Percentiles rank a stretch among this genome's conserved stretches.
These are phyloP conservation scores for Apeira syringaria DNA, from an alignment of 2,888 invertebrate genomes.

Conservation along the genomic window DNA sequence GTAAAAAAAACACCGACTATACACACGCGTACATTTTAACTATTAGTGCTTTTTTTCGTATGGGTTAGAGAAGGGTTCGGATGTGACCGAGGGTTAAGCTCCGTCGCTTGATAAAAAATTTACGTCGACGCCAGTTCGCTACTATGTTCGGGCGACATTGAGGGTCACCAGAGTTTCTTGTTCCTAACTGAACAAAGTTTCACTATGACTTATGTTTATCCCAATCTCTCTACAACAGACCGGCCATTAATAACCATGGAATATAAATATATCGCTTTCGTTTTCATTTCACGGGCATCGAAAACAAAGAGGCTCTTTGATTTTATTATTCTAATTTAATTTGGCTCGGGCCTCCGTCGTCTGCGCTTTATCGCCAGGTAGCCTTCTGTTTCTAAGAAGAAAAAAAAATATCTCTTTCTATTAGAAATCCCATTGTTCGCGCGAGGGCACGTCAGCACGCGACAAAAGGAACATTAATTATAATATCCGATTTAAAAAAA, in stretches of 20 bases:
- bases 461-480: constrained; percentile 84
- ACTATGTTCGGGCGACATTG: constrained; percentile 48
- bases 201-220: constrained; percentile 27
- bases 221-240: constrained; percentile 25
- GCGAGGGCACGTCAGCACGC: constrained; percentile 82
- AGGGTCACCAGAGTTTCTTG: constrained; percentile 51
- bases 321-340: constrained; percentile 80
- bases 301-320: constrained; percentile 61
- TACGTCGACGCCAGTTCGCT: constrained; percentile 67
- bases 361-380: constrained; percentile 81
- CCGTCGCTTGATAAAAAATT: constrained; percentile 72
- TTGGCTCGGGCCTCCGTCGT: constrained; percentile 66
- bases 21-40: constrained; percentile 76
- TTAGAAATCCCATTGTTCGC: constrained; percentile 82
- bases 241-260: constrained; percentile 35
- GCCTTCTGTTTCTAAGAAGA: constrained; percentile 77
- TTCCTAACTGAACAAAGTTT: constrained; percentile 28
- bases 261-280: constrained; percentile 35
- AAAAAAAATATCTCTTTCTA: constrained; percentile 80
- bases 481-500: constrained; percentile 85
- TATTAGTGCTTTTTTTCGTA: constrained; percentile 74
- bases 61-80: constrained; percentile 74
- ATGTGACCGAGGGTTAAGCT: constrained; percentile 64
- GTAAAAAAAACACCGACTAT: constrained; percentile 61
- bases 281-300: constrained; percentile 39